Percentiles rank a stretch among this genome's conserved stretches.
These are phyloP conservation scores for Amphimedon queenslandica DNA, from an alignment of 37 sponge, comb jelly and placozoan species.

Conservation along the genomic window DNA sequence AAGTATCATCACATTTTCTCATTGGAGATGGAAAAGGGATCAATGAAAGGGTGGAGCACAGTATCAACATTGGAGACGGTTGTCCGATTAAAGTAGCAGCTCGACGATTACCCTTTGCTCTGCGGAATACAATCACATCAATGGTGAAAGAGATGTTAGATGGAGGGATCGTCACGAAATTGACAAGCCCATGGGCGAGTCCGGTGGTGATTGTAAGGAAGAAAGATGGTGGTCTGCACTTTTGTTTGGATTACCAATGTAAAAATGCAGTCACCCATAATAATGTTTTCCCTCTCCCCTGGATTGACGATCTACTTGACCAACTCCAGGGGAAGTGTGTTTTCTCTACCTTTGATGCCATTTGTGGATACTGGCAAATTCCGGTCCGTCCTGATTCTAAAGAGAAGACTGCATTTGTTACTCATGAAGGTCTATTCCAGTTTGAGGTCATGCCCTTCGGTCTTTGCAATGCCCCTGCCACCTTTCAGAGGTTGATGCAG, in stretches of 20 bases:
- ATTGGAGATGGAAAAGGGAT: background rate
- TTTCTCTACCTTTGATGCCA: background rate
- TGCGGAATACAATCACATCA: background rate
- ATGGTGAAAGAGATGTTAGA: background rate
- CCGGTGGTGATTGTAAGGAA: too few relatives aligned
- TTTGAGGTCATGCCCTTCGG: too few relatives aligned
- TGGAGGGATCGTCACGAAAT: background rate
- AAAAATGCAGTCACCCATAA: too few relatives aligned
- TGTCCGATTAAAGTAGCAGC: background rate
- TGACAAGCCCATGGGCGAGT: conserved; percentile 7
- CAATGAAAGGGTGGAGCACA: background rate
- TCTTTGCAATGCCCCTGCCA: too few relatives aligned
- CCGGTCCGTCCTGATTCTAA: too few relatives aligned
- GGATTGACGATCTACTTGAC: too few relatives aligned
- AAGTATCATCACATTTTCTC: background rate
- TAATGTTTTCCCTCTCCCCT: too few relatives aligned
- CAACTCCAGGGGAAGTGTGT: conserved; percentile 10
- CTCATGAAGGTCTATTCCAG: too few relatives aligned
- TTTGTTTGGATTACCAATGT: too few relatives aligned
- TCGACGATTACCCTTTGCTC: conserved; percentile 7
- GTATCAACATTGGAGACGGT: background rate
- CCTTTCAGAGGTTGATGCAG: too few relatives aligned
- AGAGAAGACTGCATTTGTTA: too few relatives aligned
- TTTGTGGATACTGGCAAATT: conserved; percentile 5
- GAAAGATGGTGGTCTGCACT: too few relatives aligned